Conservation (phyloP, 2,888 invertebrate genomes). For the Campopleginae sp. region DNA sequence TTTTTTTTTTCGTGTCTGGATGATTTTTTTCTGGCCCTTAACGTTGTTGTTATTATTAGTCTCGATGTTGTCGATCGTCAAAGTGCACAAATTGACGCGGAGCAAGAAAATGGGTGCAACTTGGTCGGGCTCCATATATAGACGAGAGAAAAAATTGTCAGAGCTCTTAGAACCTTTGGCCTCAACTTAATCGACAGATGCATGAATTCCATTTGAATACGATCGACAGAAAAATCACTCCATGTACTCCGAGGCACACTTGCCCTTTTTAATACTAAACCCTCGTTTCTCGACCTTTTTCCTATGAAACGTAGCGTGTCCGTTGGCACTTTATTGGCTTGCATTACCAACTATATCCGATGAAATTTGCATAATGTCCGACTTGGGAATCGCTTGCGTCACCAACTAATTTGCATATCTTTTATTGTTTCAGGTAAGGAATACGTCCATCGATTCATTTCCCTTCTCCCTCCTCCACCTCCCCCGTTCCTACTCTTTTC, state of each 20-base stretch:
- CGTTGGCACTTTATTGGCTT: conserved; percentile 23
- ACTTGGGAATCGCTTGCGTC: conserved; percentile 57
- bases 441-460: conserved; percentile 32
- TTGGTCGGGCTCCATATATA: not conserved
- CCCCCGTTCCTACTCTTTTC: conserved; percentile 1
- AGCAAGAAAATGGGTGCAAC: not conserved
- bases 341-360: conserved; percentile 55
- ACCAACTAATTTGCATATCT: conserved; percentile 61
- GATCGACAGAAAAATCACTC: conserved; percentile 22
- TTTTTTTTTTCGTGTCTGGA: conserved; percentile 4
- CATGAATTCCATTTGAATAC: not conserved
- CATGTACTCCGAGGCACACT: conserved; percentile 52
- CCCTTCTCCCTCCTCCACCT: conserved; percentile 5
- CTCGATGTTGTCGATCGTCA: not conserved
- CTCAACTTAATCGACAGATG: not conserved
- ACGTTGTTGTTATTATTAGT: conserved; percentile 11
- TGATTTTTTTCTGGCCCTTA: not conserved
- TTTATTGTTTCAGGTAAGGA: conserved; percentile 65
- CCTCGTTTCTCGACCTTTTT: conserved; percentile 12
- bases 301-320: conserved; percentile 32
- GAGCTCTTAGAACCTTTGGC: conserved; percentile 1
- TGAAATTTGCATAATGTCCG: conserved; percentile 61
- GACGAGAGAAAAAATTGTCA: not conserved
- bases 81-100: conserved; percentile 10
- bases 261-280: conserved; percentile 51